Base-by-base conservation (phyloP, 23 tunicate species). In the Trididemnum clinides region DNA sequence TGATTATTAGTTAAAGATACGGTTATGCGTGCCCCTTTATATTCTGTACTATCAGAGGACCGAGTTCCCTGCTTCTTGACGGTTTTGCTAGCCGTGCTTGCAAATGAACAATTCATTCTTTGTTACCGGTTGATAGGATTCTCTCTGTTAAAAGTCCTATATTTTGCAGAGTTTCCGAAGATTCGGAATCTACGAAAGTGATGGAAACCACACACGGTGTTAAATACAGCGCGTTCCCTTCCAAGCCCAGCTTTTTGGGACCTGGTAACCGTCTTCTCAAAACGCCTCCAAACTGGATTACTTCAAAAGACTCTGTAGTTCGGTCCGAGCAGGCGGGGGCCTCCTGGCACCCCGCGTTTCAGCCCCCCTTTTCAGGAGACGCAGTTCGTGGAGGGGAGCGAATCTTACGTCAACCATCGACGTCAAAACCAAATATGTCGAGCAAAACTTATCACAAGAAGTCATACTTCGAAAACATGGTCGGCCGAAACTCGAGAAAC, bases 171-270 rank as follows among this genome's bases (percentile, higher is more conserved):
- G n/a, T n/a, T n/a, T n/a, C n/a, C n/a, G 72, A 76, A n/a, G 18
- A 71, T 22, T 58, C 70, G 28, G 6, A 35, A 19, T 44, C 90
- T 5, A 30, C 77, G 6, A 83, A 82, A 82, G 78, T 88, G 19
- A 39, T 59, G 27, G 87, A 88, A 59, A 88, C 92, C 0, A 5
- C 86, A 19, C 92, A 88, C 33, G 92, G 92, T 1, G 87, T 88
- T 27, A 73, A 82, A 51, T 88, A 88, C 83, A 82, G 87, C 65
- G 34, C 92, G 0, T 33, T 57, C 23, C 74, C 65, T 36, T 30
- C 64, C 33, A 51, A 39, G 62, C 81, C 81, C 1, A 64, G 35
- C 4, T 70, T 36, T 59, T 69, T 83, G 71, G 80, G 72, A 19
- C 38, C 51, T 15, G 81, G 54, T 3, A 34, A 32, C 38, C 79